Base-by-base conservation (phyloP, 2,113 vertebrate genomes). In the Sisor rabdophorus region DNA sequence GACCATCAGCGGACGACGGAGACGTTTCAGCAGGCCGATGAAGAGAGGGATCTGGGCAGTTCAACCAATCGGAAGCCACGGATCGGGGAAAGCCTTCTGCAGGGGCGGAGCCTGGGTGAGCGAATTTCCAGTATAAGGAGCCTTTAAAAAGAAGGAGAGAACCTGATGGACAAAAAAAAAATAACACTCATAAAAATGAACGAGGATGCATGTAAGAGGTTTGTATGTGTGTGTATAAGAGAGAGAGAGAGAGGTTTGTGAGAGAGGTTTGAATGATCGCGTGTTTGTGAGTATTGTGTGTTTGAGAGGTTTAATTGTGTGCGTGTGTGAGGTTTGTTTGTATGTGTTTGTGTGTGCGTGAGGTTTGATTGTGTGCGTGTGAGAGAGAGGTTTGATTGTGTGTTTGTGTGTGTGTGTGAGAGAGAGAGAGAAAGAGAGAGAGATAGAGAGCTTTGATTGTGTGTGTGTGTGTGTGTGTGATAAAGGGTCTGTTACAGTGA, bases 41-140 rank as follows among this genome's bases (percentile, higher is more conserved):
- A 4, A 70, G 73, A 28, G 84, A 82, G 8, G 85, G 71, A 68
- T 83, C 77, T 0, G 86, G 81, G 71, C 91, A 93, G 82, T 88
- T 88, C 63, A 92, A 82, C 91, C 91, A 92, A 79, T 91, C 91
- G 4, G 70, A 78, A 56, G 88, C 87, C 24, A 86, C 82, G 71
- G 89, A 84, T 28, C 87, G 86, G 52, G 91, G 91, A 83, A 88
- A 92, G 36, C 89, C 91, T 0, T 71, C 63, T 67, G 79, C 86
- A 0, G 76, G 84, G 0, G 79, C 16, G 1, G 87, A 88, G 56
- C 84, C 89, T 53, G 86, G 87, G 61, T 73, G 81, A 13, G 56
- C 22, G 32, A 91, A 90, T 80, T 90, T 90, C 92, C 92, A 93
- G 78, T 91, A 92, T 63, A 80, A 86, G 6, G 79, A 60, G n/a